These are phyloP conservation scores for Cromileptes altivelis DNA, from an alignment of 2,113 vertebrate species.

Conservation along the genomic window DNA sequence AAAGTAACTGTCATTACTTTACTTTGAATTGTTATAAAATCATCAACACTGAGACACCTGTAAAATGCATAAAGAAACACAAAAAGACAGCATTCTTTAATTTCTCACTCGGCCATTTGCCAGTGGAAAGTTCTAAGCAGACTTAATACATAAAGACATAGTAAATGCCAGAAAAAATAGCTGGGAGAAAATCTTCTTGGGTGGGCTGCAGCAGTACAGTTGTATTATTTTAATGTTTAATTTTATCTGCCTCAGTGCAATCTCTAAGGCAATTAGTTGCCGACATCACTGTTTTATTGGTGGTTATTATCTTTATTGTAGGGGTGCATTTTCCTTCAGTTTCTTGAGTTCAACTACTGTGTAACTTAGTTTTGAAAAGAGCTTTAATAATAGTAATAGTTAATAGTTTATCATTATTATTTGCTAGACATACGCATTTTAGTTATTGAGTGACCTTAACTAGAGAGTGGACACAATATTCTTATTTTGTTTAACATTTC, in stretches of 20 bases:
- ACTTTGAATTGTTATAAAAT: neutral
- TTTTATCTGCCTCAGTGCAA: too few species aligned
- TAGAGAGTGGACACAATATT: neutral
- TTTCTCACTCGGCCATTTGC: neutral
- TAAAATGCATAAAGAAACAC: constrained; percentile 3
- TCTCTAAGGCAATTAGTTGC: too few species aligned
- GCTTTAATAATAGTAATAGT: too few species aligned
- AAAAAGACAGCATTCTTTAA: neutral
- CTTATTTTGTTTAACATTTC: neutral
- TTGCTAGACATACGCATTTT: neutral
- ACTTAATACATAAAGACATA: neutral
- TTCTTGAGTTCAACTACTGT: too few species aligned
- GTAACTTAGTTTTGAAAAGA: too few species aligned
- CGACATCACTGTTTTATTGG: too few species aligned
- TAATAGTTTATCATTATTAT: neutral
- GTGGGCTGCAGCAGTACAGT: neutral
- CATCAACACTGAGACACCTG: neutral
- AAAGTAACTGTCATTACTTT: neutral
- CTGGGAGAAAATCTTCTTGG: neutral
- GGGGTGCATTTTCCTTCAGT: too few species aligned
- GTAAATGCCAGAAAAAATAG: neutral
- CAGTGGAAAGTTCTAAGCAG: neutral
- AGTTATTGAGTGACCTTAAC: neutral
- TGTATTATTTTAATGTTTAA: too few species aligned
- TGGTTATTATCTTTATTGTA: too few species aligned